Percentiles rank a stretch among this genome's conserved stretches.
These are phyloP conservation scores for Araneus ventricosus DNA, from an alignment of 1,140 invertebrate genomes.

Conservation along the genomic window DNA sequence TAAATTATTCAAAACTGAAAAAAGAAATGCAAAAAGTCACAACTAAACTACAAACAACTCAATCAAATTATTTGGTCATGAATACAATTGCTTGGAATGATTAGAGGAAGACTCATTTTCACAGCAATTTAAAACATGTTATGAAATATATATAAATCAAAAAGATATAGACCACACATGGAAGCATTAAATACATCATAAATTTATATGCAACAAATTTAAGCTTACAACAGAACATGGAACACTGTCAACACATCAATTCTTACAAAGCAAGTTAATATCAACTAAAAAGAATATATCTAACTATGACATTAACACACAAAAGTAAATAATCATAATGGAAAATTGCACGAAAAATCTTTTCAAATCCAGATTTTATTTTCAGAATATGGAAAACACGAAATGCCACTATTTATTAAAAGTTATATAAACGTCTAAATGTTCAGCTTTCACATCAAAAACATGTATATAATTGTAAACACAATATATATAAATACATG, in stretches of 20 bases:
- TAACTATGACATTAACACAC: neutral
- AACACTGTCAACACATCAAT: neutral
- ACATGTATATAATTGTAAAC: neutral
- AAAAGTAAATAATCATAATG: conserved; percentile 1
- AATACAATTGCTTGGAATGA: neutral
- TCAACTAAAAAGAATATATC: neutral
- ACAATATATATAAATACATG: conserved; percentile 25
- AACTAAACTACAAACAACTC: neutral
- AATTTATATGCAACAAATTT: neutral
- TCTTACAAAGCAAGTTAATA: neutral
- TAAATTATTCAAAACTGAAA: neutral
- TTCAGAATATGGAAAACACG: neutral
- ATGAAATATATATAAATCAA: neutral
- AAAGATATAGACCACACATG: neutral
- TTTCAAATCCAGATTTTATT: neutral
- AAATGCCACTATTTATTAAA: neutral
- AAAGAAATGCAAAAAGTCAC: neutral
- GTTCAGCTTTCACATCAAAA: neutral
- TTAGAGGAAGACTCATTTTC: neutral
- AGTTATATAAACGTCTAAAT: neutral
- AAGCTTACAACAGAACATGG: neutral
- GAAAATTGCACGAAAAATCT: conserved; percentile 14
- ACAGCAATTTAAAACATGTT: neutral
- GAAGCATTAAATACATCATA: neutral
- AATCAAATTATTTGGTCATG: neutral